Percentiles rank a stretch among this genome's conserved stretches.
Evolutionary conservation across 2,113 vertebrate genomes (phyloP).

Genomic region (Ascaphus truei): DNA sequence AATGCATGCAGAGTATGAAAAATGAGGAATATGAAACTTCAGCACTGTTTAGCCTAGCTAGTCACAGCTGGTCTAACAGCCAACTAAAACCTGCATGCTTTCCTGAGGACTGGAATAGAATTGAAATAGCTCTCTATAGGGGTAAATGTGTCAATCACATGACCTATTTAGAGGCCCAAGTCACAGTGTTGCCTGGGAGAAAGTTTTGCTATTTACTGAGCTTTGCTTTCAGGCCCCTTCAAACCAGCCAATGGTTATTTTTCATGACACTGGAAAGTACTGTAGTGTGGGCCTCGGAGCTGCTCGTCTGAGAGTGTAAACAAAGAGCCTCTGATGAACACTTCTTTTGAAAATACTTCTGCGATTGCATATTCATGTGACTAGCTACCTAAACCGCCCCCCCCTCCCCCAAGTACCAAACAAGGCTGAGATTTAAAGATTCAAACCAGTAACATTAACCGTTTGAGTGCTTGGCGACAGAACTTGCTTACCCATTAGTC

Average conservation of each 20-base stretch:
- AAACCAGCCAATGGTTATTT: constrained; percentile 38
- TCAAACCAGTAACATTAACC: too few species aligned
- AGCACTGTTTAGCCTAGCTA: constrained; percentile 26
- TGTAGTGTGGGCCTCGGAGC: constrained; percentile 20
- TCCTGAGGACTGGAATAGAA: constrained; percentile 47
- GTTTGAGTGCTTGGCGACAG: too few species aligned
- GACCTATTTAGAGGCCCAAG: constrained; percentile 41
- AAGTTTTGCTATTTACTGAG: constrained; percentile 44
- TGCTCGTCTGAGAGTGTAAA: constrained; percentile 46
- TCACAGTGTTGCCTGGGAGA: constrained; percentile 54
- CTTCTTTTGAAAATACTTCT: constrained; percentile 37
- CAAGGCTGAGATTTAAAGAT: too few species aligned
- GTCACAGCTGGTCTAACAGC: not conserved
- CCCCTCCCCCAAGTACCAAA: too few species aligned
- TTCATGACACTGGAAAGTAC: constrained; percentile 24
- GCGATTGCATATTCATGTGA: constrained; percentile 48
- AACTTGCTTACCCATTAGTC: too few species aligned
- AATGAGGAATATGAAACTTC: not conserved
- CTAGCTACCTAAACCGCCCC: constrained; percentile 13
- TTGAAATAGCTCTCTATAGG: constrained; percentile 42
- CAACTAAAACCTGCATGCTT: constrained; percentile 41
- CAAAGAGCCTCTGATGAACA: constrained; percentile 55
- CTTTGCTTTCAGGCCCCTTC: constrained; percentile 41
- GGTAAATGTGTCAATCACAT: constrained; percentile 54
- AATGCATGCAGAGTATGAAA: too few species aligned